phyloP scores from a whole-genome alignment of 30 jellyfish, hydroid and myxozoan species.

The Cassiopea xamachana region DNA sequence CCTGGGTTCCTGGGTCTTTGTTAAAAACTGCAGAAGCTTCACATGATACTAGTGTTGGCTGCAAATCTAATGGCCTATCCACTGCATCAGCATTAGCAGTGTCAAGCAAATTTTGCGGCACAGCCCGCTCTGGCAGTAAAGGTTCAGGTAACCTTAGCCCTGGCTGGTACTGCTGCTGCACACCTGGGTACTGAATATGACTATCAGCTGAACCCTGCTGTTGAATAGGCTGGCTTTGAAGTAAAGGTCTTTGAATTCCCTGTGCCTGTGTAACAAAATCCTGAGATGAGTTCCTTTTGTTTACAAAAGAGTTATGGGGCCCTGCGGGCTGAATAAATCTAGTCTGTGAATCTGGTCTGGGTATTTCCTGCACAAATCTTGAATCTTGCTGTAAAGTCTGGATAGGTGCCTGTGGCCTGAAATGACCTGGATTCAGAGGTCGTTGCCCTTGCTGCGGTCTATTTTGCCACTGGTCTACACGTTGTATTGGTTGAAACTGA shows the following conservation, averaged over 20 bases:
- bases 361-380: constrained; percentile 23
- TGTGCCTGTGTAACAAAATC: constrained; percentile 9
- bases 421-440: not conserved
- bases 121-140: constrained; percentile 35
- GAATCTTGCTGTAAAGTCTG: constrained; percentile 11
- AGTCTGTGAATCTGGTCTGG: constrained; percentile 12
- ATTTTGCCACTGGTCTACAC: constrained; percentile 7
- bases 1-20: not conserved
- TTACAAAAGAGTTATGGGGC: not conserved
- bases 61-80: not conserved
- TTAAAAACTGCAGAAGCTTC: not conserved
- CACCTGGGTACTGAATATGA: constrained; percentile 9
- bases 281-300: not conserved
- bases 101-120: constrained; percentile 17
- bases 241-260: constrained; percentile 6
- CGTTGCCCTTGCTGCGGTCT: constrained; percentile 23
- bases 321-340: constrained; percentile 6
- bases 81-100: not conserved
- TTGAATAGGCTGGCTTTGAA: not conserved
- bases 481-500: constrained; percentile 31
- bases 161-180: constrained; percentile 63
- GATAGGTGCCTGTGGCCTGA: constrained; percentile 27
- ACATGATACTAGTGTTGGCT: constrained; percentile 9
- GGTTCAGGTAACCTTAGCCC: constrained; percentile 62
- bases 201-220: not conserved